Percentiles rank a stretch among this genome's conserved stretches.
These are phyloP conservation scores for Aphelenchoides besseyi DNA, from an alignment of 1,140 invertebrate genomes.

Conservation along the genomic window DNA sequence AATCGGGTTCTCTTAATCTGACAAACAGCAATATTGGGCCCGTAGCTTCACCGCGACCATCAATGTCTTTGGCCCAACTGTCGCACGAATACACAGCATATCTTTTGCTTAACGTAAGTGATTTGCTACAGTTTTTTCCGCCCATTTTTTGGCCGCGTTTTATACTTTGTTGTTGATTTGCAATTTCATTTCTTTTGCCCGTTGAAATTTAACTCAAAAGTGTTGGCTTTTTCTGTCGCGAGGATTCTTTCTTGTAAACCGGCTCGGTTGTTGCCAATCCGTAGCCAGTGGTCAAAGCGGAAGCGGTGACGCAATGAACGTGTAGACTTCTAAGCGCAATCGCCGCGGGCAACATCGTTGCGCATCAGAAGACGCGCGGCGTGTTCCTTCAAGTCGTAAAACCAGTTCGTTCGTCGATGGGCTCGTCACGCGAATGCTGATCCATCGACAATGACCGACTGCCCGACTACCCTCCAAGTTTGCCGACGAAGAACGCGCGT, in stretches of 20 bases:
- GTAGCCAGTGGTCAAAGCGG: background rate
- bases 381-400: background rate
- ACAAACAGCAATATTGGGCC: background rate
- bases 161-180: too few relatives aligned
- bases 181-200: too few relatives aligned
- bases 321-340: background rate
- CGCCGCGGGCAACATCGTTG: background rate
- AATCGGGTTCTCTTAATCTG: background rate
- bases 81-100: slow-evolving; percentile 1
- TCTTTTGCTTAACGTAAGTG: slow-evolving; percentile 5
- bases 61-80: slow-evolving; percentile 14
- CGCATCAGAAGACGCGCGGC: background rate
- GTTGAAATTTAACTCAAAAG: too few relatives aligned
- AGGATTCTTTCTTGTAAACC: background rate
- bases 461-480: background rate
- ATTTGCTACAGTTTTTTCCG: too few relatives aligned
- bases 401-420: background rate
- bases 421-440: background rate
- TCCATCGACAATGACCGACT: background rate
- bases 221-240: background rate
- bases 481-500: background rate
- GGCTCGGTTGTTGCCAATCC: background rate
- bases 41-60: background rate
- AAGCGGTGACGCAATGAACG: slow-evolving; percentile 2
- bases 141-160: too few relatives aligned